These are phyloP conservation scores for Biston stratarius DNA, from an alignment of 2,888 invertebrate species.

Conservation along the genomic window DNA sequence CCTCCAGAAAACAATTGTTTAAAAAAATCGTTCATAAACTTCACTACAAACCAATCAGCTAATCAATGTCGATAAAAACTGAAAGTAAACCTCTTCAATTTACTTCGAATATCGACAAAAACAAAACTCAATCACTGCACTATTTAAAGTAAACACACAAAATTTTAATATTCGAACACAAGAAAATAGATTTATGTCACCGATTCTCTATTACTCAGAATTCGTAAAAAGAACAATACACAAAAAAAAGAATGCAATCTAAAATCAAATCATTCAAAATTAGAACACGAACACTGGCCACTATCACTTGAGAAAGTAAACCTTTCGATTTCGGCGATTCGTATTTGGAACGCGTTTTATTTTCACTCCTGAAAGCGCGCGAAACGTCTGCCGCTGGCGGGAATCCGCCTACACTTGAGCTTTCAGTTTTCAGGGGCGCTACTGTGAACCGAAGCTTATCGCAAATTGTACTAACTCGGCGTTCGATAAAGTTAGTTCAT, in stretches of 20 bases:
- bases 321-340: constrained; percentile 16
- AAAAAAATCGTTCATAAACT: not conserved
- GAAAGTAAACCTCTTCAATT: constrained; percentile 8
- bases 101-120: not conserved
- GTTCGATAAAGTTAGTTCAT: not conserved
- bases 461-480: not conserved
- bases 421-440: constrained; percentile 54
- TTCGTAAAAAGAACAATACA: not conserved
- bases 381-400: constrained; percentile 58
- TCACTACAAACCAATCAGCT: constrained; percentile 1
- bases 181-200: not conserved
- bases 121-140: constrained; percentile 7
- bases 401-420: constrained; percentile 55
- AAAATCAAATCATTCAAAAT: not conserved
- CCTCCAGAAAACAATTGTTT: not conserved
- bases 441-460: constrained; percentile 30
- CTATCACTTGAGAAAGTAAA: not conserved
- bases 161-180: constrained; percentile 3
- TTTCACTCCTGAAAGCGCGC: constrained; percentile 22
- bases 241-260: not conserved
- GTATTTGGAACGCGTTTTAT: constrained; percentile 36
- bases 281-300: not conserved
- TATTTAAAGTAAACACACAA: not conserved
- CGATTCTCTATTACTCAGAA: not conserved
- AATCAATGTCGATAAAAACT: not conserved